Percentiles rank a stretch among this genome's conserved stretches.
phyloP scores from a whole-genome alignment of 2,888 invertebrate species.

The Clanis bilineata region DNA sequence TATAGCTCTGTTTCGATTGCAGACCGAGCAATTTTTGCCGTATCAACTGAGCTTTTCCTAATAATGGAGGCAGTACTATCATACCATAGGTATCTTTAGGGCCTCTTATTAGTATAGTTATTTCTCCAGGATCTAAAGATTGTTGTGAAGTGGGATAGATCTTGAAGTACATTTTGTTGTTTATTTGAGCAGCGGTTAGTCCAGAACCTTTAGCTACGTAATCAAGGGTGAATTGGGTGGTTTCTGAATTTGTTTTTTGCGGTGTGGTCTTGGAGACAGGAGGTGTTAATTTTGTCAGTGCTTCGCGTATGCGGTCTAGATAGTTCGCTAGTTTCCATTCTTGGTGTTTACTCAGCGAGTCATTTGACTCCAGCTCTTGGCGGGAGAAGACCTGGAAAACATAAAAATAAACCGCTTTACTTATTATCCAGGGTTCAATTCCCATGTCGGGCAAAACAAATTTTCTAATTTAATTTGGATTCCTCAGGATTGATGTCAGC shows the following conservation, averaged over 20 bases:
- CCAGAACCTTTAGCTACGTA: constrained; percentile 84
- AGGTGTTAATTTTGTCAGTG: constrained; percentile 65
- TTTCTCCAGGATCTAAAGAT: constrained; percentile 70
- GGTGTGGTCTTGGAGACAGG: constrained; percentile 62
- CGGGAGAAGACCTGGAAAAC: constrained; percentile 81
- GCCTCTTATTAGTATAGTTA: constrained; percentile 73
- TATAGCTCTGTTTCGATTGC: constrained; percentile 58
- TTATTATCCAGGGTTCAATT: background rate
- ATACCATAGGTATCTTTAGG: constrained; percentile 75
- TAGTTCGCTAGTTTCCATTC: constrained; percentile 82
- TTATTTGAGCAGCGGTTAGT: constrained; percentile 80
- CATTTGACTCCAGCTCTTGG: constrained; percentile 76
- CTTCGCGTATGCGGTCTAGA: constrained; percentile 73
- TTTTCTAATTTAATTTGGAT: too few species aligned
- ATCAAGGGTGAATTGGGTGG: constrained; percentile 68
- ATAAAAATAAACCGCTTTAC: background rate
- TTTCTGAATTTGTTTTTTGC: constrained; percentile 62
- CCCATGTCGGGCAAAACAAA: too few species aligned
- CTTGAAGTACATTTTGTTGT: constrained; percentile 81
- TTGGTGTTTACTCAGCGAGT: constrained; percentile 73
- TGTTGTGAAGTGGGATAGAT: constrained; percentile 81
- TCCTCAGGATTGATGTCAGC: too few species aligned
- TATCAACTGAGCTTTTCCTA: constrained; percentile 74
- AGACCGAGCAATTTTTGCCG: constrained; percentile 69
- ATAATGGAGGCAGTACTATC: constrained; percentile 65